These are phyloP conservation scores for Eudyptes chrysolophus DNA, from an alignment of 2,113 vertebrate genomes.

Conservation along the genomic window DNA sequence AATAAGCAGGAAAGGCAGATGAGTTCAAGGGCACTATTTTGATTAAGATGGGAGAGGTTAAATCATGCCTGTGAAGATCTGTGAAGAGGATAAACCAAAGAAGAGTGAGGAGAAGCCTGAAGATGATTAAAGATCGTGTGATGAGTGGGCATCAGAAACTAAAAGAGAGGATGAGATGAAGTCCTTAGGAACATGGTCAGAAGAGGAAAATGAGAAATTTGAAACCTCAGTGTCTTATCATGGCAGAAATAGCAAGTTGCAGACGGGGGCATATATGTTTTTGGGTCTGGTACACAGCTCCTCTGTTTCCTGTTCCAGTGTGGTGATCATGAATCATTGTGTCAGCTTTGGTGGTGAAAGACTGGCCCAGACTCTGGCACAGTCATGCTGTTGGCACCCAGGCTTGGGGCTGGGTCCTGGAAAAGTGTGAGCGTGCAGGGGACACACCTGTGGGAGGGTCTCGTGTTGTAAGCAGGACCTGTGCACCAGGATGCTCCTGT, in stretches of 20 bases:
- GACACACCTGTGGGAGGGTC: neutral
- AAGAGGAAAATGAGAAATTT: neutral
- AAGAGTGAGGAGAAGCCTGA: neutral
- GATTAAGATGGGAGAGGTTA: neutral
- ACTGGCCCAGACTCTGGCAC: fast-evolving
- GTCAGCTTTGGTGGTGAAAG: neutral
- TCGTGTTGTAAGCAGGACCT: neutral
- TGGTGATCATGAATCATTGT: neutral
- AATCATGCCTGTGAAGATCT: neutral
- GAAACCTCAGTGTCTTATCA: neutral
- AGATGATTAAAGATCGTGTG: neutral
- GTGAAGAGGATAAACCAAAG: neutral
- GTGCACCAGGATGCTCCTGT: neutral
- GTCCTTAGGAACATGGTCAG: neutral
- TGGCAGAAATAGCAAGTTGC: neutral
- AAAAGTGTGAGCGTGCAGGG: neutral
- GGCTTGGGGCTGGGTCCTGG: neutral
- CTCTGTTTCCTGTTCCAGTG: neutral
- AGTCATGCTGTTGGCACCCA: fast-evolving
- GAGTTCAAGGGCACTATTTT: neutral
- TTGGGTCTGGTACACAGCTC: neutral
- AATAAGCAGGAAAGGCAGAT: neutral
- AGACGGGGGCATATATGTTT: fast-evolving
- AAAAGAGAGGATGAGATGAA: neutral
- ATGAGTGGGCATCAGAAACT: neutral